phyloP scores from a whole-genome alignment of 2,113 vertebrate genomes.

The Alaudala cheleensis region DNA sequence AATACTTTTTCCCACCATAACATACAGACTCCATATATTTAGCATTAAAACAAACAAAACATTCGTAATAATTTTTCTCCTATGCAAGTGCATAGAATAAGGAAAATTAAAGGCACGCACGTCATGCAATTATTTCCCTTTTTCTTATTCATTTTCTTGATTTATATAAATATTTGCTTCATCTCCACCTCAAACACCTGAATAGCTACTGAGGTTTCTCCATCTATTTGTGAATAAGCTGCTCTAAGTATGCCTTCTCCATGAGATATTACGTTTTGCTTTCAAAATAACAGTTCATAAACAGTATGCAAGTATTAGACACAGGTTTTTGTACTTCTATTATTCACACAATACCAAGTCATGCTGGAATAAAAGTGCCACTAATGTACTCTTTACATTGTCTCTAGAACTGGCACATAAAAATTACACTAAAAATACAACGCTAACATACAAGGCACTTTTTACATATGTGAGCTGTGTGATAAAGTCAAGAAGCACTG shows the following conservation, averaged over 20 bases:
- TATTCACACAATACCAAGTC: background rate
- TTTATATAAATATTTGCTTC: background rate
- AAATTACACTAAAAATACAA: background rate
- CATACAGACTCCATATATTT: background rate
- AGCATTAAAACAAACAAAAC: background rate
- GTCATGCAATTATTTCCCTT: background rate
- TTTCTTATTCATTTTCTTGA: background rate
- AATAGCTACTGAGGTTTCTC: background rate
- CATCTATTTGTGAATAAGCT: background rate
- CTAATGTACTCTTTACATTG: background rate
- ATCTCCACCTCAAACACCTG: background rate
- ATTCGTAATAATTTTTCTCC: background rate
- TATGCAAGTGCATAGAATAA: background rate
- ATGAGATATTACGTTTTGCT: background rate
- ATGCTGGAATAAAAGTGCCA: background rate
- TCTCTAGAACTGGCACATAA: background rate
- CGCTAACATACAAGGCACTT: background rate
- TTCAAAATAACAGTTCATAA: background rate
- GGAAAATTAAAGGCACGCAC: background rate
- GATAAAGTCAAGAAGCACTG: background rate
- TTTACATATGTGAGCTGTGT: fast-evolving
- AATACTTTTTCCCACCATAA: background rate
- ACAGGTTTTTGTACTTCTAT: background rate
- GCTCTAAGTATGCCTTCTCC: background rate
- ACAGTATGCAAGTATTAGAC: background rate